A percentile compares a stretch with the other conserved stretches of the same genome.
Conservation (phyloP, 2,113 vertebrate genomes). For the Jaculus jaculus region DNA sequence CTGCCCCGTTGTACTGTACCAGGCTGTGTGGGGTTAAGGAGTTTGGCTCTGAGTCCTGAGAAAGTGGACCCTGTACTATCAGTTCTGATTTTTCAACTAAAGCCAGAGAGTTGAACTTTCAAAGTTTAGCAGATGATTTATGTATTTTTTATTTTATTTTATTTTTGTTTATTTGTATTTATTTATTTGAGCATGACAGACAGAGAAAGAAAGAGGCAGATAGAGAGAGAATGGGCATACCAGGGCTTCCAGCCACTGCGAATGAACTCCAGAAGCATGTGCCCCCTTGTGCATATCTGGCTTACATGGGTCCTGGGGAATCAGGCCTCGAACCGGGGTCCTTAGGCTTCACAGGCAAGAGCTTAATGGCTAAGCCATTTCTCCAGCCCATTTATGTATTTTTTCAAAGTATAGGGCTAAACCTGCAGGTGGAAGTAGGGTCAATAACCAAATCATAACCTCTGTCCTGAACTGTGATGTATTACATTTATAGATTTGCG, state of each 20-base stretch:
- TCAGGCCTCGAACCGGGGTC: too few relatives aligned
- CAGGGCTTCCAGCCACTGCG: too few relatives aligned
- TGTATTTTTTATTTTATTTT: neutral
- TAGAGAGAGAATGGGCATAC: too few relatives aligned
- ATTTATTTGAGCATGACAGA: too few relatives aligned
- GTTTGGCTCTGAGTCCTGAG: neutral
- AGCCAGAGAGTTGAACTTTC: conserved; percentile 4
- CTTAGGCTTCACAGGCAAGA: too few relatives aligned
- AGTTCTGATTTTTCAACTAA: conserved; percentile 9
- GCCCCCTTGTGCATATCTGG: too few relatives aligned
- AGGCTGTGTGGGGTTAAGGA: accelerated
- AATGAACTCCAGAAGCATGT: too few relatives aligned
- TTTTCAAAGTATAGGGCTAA: neutral
- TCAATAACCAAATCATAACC: neutral
- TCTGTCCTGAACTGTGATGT: neutral
- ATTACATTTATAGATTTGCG: too few relatives aligned
- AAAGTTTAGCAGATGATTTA: neutral
- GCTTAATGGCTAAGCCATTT: too few relatives aligned
- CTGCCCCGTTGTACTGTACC: neutral
- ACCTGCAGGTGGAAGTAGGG: accelerated
- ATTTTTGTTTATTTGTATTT: too few relatives aligned
- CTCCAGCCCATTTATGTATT: neutral
- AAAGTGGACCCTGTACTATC: neutral
- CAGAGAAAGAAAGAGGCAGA: too few relatives aligned
- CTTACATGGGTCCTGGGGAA: too few relatives aligned